Base-by-base conservation (phyloP, 2,888 invertebrate species). In the Apodemia hepburni region DNA sequence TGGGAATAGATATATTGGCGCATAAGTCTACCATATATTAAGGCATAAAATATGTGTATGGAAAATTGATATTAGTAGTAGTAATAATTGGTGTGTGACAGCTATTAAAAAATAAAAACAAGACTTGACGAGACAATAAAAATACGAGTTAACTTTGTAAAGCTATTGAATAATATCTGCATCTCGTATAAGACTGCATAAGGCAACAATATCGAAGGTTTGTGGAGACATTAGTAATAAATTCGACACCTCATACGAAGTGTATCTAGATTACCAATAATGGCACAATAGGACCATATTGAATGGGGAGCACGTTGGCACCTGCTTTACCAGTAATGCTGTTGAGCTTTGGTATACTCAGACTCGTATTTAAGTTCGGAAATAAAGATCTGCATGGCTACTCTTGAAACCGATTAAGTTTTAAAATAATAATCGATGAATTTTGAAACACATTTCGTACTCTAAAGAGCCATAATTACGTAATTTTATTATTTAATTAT, bases 251-350 rank as follows among this genome's bases (percentile, higher is more conserved):
- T 79, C 82, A 81, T 73, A 78, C 75, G 75, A 77, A 82, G 81
- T 79, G 78, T 81, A 79, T 80, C 80, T 75, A 81, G 79, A 82
- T 83, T 81, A 79, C 84, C 84, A 78, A 79, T 84, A 85, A 84
- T 80, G 84, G 84, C 74, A 84, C 84, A 84, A 85, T 82, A 75
- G 82, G 73, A 73, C 76, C 73, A 67, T 73, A 80, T 79, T 82
- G 76, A 84, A 85, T 81, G 72, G 77, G 71, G 72, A 70, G 74
- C 71, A 71, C 72, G 73, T 78, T 79, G 80, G 78, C 83, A 84
- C 82, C 82, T 84, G 81, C 75, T 79, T 80, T 76, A 74, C 77
- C 72, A 75, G 75, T 75, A 76, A 75, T 75, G 76, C 75, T 72
- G 75, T 73, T 75, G 72, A 68, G 70, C 62, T 65, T 61, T 65